Percentiles rank a stretch among this genome's conserved stretches.
Conservation (phyloP, 2,797 vertebrate species). For the Hydrocynus forskahlii region DNA sequence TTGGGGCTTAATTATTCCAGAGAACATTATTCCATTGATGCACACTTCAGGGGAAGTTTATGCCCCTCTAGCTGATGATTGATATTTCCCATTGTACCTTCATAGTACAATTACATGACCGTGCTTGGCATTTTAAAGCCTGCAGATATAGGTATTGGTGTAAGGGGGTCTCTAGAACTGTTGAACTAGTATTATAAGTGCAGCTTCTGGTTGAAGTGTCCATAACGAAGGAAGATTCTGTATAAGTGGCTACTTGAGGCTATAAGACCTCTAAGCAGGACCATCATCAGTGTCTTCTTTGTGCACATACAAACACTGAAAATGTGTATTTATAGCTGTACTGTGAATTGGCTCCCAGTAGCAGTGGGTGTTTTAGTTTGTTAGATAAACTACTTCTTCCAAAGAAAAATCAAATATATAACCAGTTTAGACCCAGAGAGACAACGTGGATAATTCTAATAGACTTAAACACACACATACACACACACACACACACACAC, state of each 20-base stretch:
- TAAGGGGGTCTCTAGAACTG: too few relatives aligned
- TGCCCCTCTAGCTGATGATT: too few relatives aligned
- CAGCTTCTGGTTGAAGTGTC: neutral
- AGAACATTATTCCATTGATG: too few relatives aligned
- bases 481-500: too few relatives aligned
- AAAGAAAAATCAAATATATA: neutral
- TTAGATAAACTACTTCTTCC: neutral
- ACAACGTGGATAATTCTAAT: too few relatives aligned
- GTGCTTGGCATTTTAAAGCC: too few relatives aligned
- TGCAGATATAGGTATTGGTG: too few relatives aligned
- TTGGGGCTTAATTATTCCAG: too few relatives aligned
- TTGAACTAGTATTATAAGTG: neutral
- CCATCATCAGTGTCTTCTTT: neutral
- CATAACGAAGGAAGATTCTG: neutral
- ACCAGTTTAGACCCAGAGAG: neutral
- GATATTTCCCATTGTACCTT: too few relatives aligned
- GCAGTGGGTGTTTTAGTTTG: neutral
- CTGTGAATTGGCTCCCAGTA: neutral
- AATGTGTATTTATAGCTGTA: neutral
- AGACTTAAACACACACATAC: too few relatives aligned
- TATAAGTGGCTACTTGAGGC: neutral
- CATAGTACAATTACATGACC: too few relatives aligned
- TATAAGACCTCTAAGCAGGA: neutral
- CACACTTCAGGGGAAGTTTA: too few relatives aligned
- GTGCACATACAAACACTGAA: neutral